These are phyloP conservation scores for Sinosuthora webbiana DNA, from an alignment of 2,113 vertebrate species.

Conservation along the genomic window DNA sequence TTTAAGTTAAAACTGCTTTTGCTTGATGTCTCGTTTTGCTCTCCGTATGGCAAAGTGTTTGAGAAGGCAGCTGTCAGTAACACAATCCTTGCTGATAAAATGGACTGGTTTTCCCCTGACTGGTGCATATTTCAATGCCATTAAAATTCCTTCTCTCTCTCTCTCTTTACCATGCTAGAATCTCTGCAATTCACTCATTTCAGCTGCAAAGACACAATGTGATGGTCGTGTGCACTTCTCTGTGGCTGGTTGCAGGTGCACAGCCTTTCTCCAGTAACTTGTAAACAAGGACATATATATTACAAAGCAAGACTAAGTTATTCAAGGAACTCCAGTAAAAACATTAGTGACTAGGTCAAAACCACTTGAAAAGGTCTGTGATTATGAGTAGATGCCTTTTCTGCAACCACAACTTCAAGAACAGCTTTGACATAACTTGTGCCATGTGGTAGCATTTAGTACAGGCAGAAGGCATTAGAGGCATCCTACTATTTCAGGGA, in stretches of 20 bases:
- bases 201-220: neutral
- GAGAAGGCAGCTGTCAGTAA: neutral
- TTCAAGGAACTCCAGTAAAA: slow-evolving; percentile 3
- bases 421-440: neutral
- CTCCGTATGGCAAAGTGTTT: neutral
- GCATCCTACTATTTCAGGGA: neutral
- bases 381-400: neutral
- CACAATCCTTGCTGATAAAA: neutral
- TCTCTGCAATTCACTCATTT: neutral
- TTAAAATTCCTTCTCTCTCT: neutral
- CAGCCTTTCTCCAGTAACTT: neutral
- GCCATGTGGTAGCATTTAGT: neutral
- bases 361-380: neutral
- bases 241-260: neutral
- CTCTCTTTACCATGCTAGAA: neutral
- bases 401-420: slow-evolving; percentile 5
- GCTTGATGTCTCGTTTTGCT: neutral
- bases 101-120: neutral
- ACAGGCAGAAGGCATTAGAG: neutral
- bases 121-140: neutral
- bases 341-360: neutral
- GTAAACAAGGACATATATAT: neutral
- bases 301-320: slow-evolving; percentile 1
- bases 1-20: neutral
- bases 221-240: neutral